Evolutionary conservation across 2,888 invertebrate species (phyloP).

Genomic region (Drosophila fungiperda): DNA sequence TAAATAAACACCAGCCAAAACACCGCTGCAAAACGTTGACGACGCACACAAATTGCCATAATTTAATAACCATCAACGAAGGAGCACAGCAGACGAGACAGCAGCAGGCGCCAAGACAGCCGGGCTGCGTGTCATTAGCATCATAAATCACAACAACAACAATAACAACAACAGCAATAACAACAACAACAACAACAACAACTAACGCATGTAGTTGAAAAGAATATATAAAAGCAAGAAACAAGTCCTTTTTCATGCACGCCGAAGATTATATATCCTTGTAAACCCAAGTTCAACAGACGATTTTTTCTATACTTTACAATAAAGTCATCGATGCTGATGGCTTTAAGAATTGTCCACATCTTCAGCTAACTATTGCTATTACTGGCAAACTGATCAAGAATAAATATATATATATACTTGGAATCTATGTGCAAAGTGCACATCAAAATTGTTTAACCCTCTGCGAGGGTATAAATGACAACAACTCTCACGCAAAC

Average conservation of each 20-base stretch:
- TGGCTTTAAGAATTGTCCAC: neutral
- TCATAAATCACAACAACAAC: constrained; percentile 81
- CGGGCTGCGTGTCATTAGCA: constrained; percentile 81
- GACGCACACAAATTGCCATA: constrained; percentile 79
- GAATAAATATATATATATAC: neutral
- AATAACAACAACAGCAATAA: constrained; percentile 10
- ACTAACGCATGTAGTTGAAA: constrained; percentile 32
- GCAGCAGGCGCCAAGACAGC: constrained; percentile 39
- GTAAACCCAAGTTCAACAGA: neutral
- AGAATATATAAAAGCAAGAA: neutral
- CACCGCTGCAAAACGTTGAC: constrained; percentile 33
- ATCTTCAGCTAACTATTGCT: neutral
- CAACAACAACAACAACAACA: constrained; percentile 60
- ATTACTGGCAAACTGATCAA: neutral
- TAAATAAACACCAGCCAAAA: constrained; percentile 70
- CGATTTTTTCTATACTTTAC: neutral
- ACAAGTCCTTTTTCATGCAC: neutral
- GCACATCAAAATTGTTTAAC: neutral
- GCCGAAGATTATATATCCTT: constrained; percentile 1
- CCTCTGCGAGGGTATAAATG: constrained; percentile 1
- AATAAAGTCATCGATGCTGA: neutral
- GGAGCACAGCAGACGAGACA: constrained; percentile 37
- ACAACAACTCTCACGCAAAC: constrained; percentile 66
- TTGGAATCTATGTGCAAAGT: neutral
- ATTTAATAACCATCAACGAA: constrained; percentile 80